A percentile compares a stretch with the other conserved stretches of the same genome.
Conservation (phyloP, 2,888 invertebrate species). For the Eupithecia subumbrata region DNA sequence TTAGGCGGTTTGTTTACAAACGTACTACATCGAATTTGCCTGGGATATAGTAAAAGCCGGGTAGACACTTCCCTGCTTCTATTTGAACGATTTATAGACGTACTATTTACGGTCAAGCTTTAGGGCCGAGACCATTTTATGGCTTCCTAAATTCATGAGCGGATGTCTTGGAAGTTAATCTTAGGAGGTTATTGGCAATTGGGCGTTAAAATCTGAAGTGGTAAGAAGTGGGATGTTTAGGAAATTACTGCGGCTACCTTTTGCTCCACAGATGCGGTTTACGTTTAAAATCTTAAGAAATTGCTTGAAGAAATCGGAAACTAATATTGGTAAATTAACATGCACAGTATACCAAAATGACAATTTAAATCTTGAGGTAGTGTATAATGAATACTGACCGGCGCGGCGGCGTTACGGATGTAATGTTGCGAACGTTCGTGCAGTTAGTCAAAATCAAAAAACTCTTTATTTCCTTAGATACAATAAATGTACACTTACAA, state of each 20-base stretch:
- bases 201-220: not conserved
- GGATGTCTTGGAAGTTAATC: not conserved
- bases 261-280: not conserved
- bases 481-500: no score
- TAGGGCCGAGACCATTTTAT: not conserved
- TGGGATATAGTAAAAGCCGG: not conserved
- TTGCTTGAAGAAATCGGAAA: not conserved
- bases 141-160: not conserved
- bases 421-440: no score
- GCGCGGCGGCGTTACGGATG: no score
- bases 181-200: not conserved
- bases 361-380: no score
- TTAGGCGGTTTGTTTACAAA: no score
- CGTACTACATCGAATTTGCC: no score
- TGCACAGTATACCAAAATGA: no score
- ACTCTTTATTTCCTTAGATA: no score
- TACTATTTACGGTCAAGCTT: not conserved
- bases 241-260: not conserved
- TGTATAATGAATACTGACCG: no score
- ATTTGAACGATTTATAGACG: conserved; percentile 6
- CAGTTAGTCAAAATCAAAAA: no score
- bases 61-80: not conserved
- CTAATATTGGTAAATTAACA: no score
- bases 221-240: not conserved
- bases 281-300: not conserved